These are phyloP conservation scores for Helleia helle DNA, from an alignment of 2,888 invertebrate species.

Conservation along the genomic window DNA sequence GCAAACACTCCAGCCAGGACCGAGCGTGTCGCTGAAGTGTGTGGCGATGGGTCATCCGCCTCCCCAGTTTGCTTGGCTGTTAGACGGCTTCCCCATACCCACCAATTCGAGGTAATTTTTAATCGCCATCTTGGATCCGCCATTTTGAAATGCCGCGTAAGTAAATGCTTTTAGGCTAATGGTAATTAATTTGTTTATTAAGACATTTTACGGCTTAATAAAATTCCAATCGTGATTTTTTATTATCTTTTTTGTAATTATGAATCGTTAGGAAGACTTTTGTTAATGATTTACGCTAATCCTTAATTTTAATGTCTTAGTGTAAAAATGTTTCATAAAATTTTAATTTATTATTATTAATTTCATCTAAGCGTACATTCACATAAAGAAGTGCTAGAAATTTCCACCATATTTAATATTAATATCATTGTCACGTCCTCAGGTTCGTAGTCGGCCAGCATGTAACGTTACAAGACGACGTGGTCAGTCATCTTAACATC, in stretches of 20 bases:
- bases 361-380: too few relatives aligned
- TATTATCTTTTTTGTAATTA: too few relatives aligned
- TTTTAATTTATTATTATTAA: too few relatives aligned
- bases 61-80: constrained; percentile 92
- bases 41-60: constrained; percentile 96
- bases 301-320: too few relatives aligned
- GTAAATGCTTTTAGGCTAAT: background rate
- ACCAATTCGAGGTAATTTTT: constrained; percentile 77
- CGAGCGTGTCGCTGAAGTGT: constrained; percentile 92
- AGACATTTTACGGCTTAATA: too few relatives aligned
- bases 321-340: too few relatives aligned
- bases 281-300: too few relatives aligned
- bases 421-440: constrained; percentile 12
- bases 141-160: background rate
- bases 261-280: too few relatives aligned
- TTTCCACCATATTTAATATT: background rate
- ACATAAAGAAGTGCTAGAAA: too few relatives aligned
- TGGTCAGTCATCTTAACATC: constrained; percentile 93
- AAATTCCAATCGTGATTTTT: too few relatives aligned
- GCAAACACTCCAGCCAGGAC: constrained; percentile 92
- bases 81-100: constrained; percentile 90
- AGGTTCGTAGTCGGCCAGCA: constrained; percentile 94
- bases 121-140: background rate
- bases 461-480: constrained; percentile 93
- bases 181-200: too few relatives aligned